Base-by-base conservation (phyloP, 2,888 invertebrate species). In the Allophyes oxyacanthae region DNA sequence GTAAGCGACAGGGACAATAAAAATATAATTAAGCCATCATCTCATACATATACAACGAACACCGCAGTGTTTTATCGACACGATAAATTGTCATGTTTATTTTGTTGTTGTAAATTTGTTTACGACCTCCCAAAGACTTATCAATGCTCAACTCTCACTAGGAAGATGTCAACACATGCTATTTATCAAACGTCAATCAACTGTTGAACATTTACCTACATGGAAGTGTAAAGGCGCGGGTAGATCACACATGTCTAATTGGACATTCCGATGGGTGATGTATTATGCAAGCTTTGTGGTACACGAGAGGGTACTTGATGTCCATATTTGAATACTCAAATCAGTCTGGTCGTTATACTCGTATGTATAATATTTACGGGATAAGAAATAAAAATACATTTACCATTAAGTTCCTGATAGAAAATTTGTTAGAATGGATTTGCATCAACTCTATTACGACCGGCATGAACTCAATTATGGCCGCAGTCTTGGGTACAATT, bases 171-270 rank as follows among this genome's bases (percentile, higher is more conserved):
- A 85, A 85, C 85, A 79, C 78, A 81, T 82, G 81, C 81, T 82
- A 82, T 89, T 85, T 89, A 90, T 89, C 88, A 84, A 75, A 81
- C 77, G 86, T 87, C 89, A 86, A 81, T 86, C 86, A 86, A 79
- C 80, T 67, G 64, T 64, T 66, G 75, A 68, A 69, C 64, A 57
- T 59, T 62, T 70, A 77, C 77, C 74, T 75, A 77, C 75, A 74
- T 79, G 77, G 73, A 66, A 68, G 75, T 46, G 63, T 62, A 61
- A 71, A 65, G 77, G 71, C 75, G 56, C 48, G 58, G 66, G 67
- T 73, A 68, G 64, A 67, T 50, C 62, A 75, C 50, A 67, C 52
- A 56, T 66, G 53, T 43, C 54, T 64, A 58, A 59, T 61, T 61
- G 54, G 45, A 56, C 52, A 62, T 59, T 52, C 48, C 50, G 46